Evolutionary conservation across 2,888 invertebrate genomes (phyloP), one percentile per base, ranked within the genome.

Genomic region (Apotomis capreana): DNA sequence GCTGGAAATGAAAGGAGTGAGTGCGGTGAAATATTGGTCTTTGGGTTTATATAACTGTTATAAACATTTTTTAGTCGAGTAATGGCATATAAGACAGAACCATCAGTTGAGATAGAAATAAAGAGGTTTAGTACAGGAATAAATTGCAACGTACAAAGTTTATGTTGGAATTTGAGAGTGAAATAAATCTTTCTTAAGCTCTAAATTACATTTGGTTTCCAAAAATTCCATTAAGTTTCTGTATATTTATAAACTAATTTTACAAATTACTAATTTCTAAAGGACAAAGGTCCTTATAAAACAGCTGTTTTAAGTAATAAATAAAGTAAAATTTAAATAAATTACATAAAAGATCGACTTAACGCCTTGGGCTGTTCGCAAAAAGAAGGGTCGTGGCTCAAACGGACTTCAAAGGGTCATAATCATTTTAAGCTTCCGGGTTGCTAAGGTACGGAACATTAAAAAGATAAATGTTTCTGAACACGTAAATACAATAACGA

Each of bases 1-100:
- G 68, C 51, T 68, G 52, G 68, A 63, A 72, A 63, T 72, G 71
- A 68, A 68, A 68, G 68, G 44, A 68, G 52, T 57, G 59, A 63
- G 51, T 68, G 51, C 40, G n/a, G 15, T 63, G 46, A 68, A 68
- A 58, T 59, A 63, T 58, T 59, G 61, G 12, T 51, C 60, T 40
- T 37, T 63, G 58, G 65, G 36, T 8, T 57, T 46, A 55, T 49
- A 49, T 49, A 49, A 49, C 49, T 10, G 49, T 49, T 49, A 1
- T 49, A 12, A 9, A 49, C 10, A 49, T 49, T 49, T 49, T 10
- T 49, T 49, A 9, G 49, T 40, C 5, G 40, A 49, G 49, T 49
- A 49, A 49, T 10, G 49, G 49, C 49, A 40, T 40, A 40, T 6
- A 6, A 6, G 5, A 5, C 40, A 40, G 40, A 6, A 40, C 4